phyloP scores from a whole-genome alignment of 2,113 vertebrate genomes.

The Gnathonemus longibarbis region DNA sequence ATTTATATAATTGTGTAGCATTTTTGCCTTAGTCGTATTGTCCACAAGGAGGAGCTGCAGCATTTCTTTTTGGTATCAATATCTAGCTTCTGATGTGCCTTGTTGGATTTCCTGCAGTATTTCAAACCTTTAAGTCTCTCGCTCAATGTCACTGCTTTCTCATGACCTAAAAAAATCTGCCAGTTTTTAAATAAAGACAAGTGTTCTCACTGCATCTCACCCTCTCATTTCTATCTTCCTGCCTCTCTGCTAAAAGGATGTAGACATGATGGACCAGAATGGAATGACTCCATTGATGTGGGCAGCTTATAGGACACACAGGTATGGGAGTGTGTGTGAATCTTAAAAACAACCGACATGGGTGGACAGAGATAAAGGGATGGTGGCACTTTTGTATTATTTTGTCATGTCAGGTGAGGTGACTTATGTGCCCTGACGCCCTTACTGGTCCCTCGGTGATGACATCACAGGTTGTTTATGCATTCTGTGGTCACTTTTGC shows the following conservation, averaged over 20 bases:
- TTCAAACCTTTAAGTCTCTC: not conserved
- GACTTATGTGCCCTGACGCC: not conserved
- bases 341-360: not conserved
- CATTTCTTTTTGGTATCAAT: not conserved
- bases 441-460: not conserved
- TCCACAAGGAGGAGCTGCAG: not conserved
- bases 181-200: not conserved
- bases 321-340: slow-evolving; percentile 56
- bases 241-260: slow-evolving; percentile 64
- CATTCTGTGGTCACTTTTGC: not conserved
- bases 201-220: not conserved
- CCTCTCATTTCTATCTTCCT: not conserved
- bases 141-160: not conserved
- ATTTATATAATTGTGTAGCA: not conserved
- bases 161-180: not conserved
- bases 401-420: not conserved
- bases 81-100: not conserved
- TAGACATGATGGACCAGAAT: slow-evolving; percentile 99
- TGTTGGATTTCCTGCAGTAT: not conserved
- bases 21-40: not conserved
- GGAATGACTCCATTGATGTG: slow-evolving; percentile 99
- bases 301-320: slow-evolving; percentile 97
- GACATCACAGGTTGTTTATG: not conserved
- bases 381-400: not conserved
- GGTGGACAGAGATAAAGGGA: not conserved